These are phyloP conservation scores for Lepidocolaptes lacrymiger DNA, from an alignment of 2,797 vertebrate genomes.

Conservation along the genomic window DNA sequence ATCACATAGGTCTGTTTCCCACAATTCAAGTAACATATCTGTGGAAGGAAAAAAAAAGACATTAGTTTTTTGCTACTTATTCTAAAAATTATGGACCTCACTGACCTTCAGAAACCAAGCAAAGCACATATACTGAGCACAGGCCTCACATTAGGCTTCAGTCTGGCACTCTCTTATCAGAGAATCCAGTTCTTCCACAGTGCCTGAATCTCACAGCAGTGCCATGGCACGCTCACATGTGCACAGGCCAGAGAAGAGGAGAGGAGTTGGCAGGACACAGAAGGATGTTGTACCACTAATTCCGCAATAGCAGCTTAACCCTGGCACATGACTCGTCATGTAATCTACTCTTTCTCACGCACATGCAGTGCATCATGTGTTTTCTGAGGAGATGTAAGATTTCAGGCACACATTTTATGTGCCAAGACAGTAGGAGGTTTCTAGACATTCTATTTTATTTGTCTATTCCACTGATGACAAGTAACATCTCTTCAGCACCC, in stretches of 20 bases:
- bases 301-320: not conserved
- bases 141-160: not conserved
- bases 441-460: not conserved
- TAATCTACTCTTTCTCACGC: not conserved
- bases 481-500: not conserved
- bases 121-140: not conserved
- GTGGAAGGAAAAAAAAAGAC: not conserved
- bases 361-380: not conserved
- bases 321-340: not conserved
- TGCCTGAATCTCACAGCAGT: not conserved
- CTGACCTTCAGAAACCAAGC: not conserved
- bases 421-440: not conserved
- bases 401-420: not conserved
- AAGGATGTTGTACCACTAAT: not conserved
- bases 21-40: not conserved
- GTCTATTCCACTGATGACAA: not conserved
- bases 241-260: not conserved
- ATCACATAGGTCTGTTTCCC: not conserved
- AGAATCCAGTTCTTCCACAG: not conserved
- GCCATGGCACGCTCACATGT: not conserved
- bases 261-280: not conserved
- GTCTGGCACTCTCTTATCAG: not conserved
- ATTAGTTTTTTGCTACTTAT: not conserved
- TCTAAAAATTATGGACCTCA: not conserved
- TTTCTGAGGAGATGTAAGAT: not conserved